phyloP scores from a whole-genome alignment of 2,797 vertebrate species.

The Lithobates sylvaticus region DNA sequence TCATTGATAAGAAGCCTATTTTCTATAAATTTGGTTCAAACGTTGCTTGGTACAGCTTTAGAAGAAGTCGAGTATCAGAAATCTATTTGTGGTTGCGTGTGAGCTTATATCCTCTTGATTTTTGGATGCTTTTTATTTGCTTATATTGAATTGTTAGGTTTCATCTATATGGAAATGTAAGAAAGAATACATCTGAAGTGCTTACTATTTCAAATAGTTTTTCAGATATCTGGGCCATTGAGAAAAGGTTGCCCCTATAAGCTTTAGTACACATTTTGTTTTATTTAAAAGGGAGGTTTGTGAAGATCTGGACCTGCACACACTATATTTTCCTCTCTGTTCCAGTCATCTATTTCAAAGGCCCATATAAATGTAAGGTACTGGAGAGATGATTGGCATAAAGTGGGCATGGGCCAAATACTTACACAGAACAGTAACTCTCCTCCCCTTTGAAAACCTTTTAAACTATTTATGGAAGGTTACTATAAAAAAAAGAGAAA shows the following conservation, averaged over 20 bases:
- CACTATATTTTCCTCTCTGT: too few relatives aligned
- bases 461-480: too few relatives aligned
- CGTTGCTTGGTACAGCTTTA: not conserved
- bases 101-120: not conserved
- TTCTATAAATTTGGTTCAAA: slow-evolving; percentile 21
- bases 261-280: not conserved
- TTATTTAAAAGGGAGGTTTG: too few relatives aligned
- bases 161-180: slow-evolving; percentile 9
- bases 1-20: not conserved
- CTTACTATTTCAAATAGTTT: not conserved
- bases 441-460: too few relatives aligned
- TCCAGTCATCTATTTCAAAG: too few relatives aligned
- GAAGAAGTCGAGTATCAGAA: slow-evolving; percentile 10
- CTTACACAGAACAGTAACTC: too few relatives aligned
- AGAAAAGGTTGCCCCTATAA: not conserved
- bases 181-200: not conserved
- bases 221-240: not conserved
- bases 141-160: slow-evolving; percentile 4
- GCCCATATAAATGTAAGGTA: too few relatives aligned
- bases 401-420: too few relatives aligned
- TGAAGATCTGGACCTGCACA: too few relatives aligned
- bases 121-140: not conserved
- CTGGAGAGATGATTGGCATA: too few relatives aligned
- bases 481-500: too few relatives aligned
- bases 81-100: not conserved